phyloP scores from a whole-genome alignment of 2,113 vertebrate genomes.

The Pseudopipra pipra region DNA sequence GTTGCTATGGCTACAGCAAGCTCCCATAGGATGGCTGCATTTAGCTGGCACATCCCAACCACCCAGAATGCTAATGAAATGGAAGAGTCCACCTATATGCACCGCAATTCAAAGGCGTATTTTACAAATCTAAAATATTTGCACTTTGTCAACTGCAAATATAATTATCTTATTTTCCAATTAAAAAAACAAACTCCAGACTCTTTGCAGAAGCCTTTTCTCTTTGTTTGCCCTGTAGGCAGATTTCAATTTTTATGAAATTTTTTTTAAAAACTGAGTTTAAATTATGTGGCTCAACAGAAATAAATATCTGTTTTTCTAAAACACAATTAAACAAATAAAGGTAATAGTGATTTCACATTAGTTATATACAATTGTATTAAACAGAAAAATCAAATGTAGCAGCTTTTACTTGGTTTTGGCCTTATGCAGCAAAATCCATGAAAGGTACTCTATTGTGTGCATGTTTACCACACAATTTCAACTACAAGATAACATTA shows the following conservation, averaged over 20 bases:
- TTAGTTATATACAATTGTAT: background rate
- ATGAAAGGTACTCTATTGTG: background rate
- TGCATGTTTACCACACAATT: background rate
- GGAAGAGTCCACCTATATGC: background rate
- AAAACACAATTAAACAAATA: background rate
- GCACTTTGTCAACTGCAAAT: background rate
- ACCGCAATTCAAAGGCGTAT: background rate
- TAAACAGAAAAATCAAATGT: background rate
- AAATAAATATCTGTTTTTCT: background rate
- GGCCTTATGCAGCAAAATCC: background rate
- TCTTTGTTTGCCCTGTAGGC: background rate
- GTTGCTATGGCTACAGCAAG: slow-evolving; percentile 69
- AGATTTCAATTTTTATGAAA: background rate
- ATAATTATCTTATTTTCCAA: background rate
- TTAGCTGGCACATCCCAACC: slow-evolving; percentile 39
- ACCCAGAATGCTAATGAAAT: slow-evolving; percentile 61
- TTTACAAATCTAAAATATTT: slow-evolving; percentile 8
- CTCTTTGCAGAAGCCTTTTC: background rate
- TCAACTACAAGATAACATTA: background rate
- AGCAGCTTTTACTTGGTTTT: background rate
- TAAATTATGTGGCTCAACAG: background rate
- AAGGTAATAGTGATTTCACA: background rate
- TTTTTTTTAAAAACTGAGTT: background rate
- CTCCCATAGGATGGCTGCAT: slow-evolving; percentile 33
- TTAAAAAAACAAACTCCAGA: background rate